These are phyloP conservation scores for Melanophora roralis DNA, from an alignment of 2,888 invertebrate genomes.

Conservation along the genomic window DNA sequence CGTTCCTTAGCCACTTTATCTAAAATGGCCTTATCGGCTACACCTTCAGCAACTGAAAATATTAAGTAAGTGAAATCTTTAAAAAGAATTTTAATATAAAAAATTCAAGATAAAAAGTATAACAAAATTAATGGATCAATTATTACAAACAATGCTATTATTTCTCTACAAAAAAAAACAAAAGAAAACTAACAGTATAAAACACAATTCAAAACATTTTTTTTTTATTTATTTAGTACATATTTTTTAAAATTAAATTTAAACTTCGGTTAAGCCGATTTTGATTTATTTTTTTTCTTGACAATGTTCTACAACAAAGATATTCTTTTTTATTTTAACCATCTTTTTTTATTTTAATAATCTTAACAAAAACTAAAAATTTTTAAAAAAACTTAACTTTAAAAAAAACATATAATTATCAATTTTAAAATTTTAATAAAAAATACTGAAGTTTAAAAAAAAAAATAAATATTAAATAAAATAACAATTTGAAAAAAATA, in stretches of 20 bases:
- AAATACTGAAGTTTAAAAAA: slow-evolving; percentile 55
- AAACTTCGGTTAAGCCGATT: slow-evolving; percentile 6
- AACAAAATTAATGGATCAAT: slow-evolving; percentile 59
- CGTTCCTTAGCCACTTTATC: slow-evolving; percentile 88
- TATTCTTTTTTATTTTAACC: neutral
- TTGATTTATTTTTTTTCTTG: neutral
- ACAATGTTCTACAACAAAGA: neutral
- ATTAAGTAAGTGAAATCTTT: slow-evolving; percentile 58
- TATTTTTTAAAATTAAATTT: neutral
- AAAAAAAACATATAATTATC: neutral
- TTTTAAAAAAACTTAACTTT: slow-evolving; percentile 32
- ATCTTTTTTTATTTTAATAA: slow-evolving; percentile 41
- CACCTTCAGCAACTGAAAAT: slow-evolving; percentile 66
- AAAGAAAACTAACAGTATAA: neutral
- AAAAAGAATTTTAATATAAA: neutral
- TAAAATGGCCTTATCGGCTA: slow-evolving; percentile 82
- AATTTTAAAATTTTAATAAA: neutral
- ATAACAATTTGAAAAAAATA: slow-evolving; percentile 16
- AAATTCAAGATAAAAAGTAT: slow-evolving; percentile 20
- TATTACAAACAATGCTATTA: slow-evolving; percentile 51
- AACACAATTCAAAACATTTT: neutral
- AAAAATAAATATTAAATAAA: neutral
- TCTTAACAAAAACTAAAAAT: slow-evolving; percentile 15
- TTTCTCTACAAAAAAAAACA: slow-evolving; percentile 8
- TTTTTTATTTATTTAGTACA: slow-evolving; percentile 21